Base-by-base conservation (phyloP, 2,888 invertebrate species). In the Apodemia zela region DNA sequence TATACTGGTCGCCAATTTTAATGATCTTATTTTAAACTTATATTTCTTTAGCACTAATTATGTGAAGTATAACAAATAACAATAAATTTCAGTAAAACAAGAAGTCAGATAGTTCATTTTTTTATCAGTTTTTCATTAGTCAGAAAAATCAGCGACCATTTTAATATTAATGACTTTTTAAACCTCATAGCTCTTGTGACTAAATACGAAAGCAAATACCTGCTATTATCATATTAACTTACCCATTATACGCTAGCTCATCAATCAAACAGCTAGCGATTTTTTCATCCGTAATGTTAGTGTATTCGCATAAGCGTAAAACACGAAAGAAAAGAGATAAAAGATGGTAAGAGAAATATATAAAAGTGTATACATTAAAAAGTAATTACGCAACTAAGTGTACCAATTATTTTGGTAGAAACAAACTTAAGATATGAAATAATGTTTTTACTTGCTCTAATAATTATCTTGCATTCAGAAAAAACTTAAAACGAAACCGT, bases 261-360 rank as follows among this genome's bases (percentile, higher is more conserved):
- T 96, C 96, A 93, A 96, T 95, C 93, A 96, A 94, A 95, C 96
- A 96, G 95, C 96, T 96, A 88, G 78, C 80, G 76, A 71, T 75
- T 74, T 74, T 75, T 80, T 78, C 76, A 75, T 87, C 89, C 89
- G 77, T 76, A 77, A 85, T 74, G 83, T 79, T 79, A 85, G 77
- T 79, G 84, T 81, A 85, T 78, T 81, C 85, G 87, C 80, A 83
- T 79, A 89, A 89, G 87, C 88, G 82, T 81, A 76, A 84, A 85
- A 85, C 78, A 84, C 80, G 87, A 86, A 21, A 85, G 86, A 86
- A 87, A 86, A 89, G 81, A 88, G 80, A 87, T 85, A 87, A 85
- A 80, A 81, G 78, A 81, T 83, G 82, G 78, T 78, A 85, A 87
- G 75, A 84, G 78, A 77, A 84, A 82, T 81, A 78, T 13, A 62